Evolutionary conservation across 2,888 invertebrate genomes (phyloP).

Genomic region (Xestia ashworthii): DNA sequence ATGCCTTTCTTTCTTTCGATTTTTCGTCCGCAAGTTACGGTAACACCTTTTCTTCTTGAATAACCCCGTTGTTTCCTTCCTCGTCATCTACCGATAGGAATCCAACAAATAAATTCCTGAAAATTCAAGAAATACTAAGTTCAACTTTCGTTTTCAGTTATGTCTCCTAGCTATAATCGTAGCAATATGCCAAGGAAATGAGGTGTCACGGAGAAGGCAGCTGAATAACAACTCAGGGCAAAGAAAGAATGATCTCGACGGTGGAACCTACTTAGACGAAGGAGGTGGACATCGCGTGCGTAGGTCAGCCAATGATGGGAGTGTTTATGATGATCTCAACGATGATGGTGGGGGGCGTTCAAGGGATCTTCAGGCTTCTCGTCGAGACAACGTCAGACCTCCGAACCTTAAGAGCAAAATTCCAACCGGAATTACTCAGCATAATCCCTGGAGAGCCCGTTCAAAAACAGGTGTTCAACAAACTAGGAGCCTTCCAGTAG

Average conservation of each 20-base stretch:
- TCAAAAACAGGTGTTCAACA: slow-evolving; percentile 3
- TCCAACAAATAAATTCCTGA: background rate
- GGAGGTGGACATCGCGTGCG: background rate
- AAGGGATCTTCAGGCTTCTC: background rate
- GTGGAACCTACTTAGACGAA: background rate
- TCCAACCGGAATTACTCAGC: background rate
- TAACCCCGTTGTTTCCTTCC: background rate
- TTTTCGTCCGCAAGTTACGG: background rate
- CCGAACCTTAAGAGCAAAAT: background rate
- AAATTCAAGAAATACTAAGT: background rate
- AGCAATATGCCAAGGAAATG: slow-evolving; percentile 32
- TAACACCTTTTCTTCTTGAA: background rate
- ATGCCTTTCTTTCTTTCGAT: too few relatives aligned
- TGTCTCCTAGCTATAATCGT: slow-evolving; percentile 29
- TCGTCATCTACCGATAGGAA: background rate
- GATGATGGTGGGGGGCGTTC: background rate
- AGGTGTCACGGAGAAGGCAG: slow-evolving; percentile 17
- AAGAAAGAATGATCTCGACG: slow-evolving; percentile 27
- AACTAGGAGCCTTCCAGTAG: slow-evolving; percentile 20
- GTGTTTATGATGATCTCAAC: slow-evolving; percentile 1
- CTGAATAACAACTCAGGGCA: background rate
- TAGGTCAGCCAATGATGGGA: slow-evolving; percentile 7
- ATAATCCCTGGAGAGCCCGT: background rate
- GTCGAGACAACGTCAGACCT: background rate
- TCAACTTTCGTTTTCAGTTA: slow-evolving; percentile 32